Conservation (phyloP, 92 coral and sea anemone species). For the Epizoanthus stellaris region DNA sequence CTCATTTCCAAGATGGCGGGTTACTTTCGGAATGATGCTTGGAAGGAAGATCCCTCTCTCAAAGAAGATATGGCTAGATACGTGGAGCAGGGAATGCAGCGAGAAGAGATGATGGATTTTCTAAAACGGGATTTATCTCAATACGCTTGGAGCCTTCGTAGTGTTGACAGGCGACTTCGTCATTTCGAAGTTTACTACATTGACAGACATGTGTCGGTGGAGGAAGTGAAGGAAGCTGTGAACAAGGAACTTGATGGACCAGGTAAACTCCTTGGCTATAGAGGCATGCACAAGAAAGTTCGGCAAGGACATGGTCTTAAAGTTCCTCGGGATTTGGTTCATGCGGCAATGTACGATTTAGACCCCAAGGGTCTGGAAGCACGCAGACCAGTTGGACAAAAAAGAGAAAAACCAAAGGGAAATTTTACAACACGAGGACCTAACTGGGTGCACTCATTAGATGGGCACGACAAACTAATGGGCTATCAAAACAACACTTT, state of each 20-base stretch:
- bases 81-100: too few species aligned
- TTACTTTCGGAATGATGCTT: too few species aligned
- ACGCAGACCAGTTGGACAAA: neutral
- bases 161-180: slow-evolving; percentile 2
- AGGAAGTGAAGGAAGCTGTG: slow-evolving; percentile 2
- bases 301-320: slow-evolving; percentile 29
- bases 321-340: slow-evolving; percentile 34
- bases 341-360: slow-evolving; percentile 29
- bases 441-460: too few species aligned
- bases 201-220: slow-evolving; percentile 1
- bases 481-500: too few species aligned
- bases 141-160: slow-evolving; percentile 3
- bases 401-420: slow-evolving; percentile 2
- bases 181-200: slow-evolving; percentile 3
- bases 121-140: neutral
- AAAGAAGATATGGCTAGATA: too few species aligned
- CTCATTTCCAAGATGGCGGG: too few species aligned
- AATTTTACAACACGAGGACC: neutral
- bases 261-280: slow-evolving; percentile 25
- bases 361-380: slow-evolving; percentile 18
- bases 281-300: slow-evolving; percentile 33
- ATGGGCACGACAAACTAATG: too few species aligned
- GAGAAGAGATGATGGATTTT: too few species aligned
- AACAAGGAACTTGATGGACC: slow-evolving; percentile 4
- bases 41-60: too few species aligned